These are phyloP conservation scores for Acrobasis suavella DNA, from an alignment of 2,888 invertebrate genomes.

Conservation along the genomic window DNA sequence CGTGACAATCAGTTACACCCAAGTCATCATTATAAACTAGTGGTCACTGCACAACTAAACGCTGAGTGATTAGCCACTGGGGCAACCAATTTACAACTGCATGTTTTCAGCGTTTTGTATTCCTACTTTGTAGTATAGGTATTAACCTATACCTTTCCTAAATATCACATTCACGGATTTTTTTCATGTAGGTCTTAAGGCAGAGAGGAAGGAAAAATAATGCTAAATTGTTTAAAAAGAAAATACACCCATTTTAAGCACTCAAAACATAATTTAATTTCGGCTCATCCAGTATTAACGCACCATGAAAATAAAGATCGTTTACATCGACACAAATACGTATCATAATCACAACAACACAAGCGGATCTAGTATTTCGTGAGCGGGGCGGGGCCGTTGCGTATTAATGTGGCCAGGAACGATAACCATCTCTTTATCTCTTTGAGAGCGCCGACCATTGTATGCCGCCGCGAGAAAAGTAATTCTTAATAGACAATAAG, in stretches of 20 bases:
- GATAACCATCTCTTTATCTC: constrained; percentile 64
- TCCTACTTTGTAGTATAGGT: too few relatives aligned
- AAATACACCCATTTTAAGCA: neutral
- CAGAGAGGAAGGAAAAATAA: neutral
- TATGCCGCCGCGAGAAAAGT: constrained; percentile 72
- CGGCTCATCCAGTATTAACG: constrained; percentile 13
- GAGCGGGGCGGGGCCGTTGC: constrained; percentile 73
- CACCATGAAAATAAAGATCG: constrained; percentile 28
- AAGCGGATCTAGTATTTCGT: constrained; percentile 77
- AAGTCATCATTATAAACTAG: too few relatives aligned
- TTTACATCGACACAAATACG: constrained; percentile 31
- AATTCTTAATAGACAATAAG: constrained; percentile 81
- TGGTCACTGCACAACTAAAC: too few relatives aligned
- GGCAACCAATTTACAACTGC: too few relatives aligned
- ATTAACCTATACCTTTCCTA: too few relatives aligned
- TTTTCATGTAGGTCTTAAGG: too few relatives aligned
- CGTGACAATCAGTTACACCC: too few relatives aligned
- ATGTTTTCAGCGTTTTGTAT: too few relatives aligned
- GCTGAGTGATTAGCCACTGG: too few relatives aligned
- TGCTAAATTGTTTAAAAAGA: neutral
- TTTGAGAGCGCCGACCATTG: constrained; percentile 77
- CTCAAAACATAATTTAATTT: constrained; percentile 15
- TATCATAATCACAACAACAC: constrained; percentile 61
- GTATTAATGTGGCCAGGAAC: constrained; percentile 70
- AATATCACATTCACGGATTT: too few relatives aligned